A percentile compares a stretch with the other conserved stretches of the same genome.
phyloP scores from a whole-genome alignment of 1,140 invertebrate species.

The Drosophila cardini region DNA sequence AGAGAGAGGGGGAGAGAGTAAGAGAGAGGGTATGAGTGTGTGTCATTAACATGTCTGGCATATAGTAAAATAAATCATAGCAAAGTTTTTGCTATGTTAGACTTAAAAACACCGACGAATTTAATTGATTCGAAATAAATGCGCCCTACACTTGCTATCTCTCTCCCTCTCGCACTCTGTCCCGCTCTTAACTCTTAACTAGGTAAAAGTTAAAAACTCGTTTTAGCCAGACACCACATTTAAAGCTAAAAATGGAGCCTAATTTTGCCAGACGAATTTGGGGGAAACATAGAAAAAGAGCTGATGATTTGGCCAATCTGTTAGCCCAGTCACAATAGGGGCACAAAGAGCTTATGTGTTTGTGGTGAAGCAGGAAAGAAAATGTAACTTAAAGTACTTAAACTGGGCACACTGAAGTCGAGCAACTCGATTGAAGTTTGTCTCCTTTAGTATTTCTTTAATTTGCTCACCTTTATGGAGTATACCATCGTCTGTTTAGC shows the following conservation, averaged over 20 bases:
- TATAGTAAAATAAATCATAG: conserved; percentile 28
- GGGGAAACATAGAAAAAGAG: conserved; percentile 1
- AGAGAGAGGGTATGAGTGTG: not conserved
- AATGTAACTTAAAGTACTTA: too few species aligned
- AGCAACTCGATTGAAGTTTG: too few species aligned
- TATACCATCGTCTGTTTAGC: conserved; percentile 57
- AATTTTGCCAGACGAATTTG: conserved; percentile 1
- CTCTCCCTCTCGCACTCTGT: not conserved
- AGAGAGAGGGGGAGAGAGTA: not conserved
- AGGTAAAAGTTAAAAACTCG: conserved; percentile 41
- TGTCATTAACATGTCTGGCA: conserved; percentile 24
- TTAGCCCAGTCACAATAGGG: not conserved
- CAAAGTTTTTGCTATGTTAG: not conserved
- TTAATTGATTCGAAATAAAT: not conserved
- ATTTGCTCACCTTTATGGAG: conserved; percentile 68
- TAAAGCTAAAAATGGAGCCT: conserved; percentile 21
- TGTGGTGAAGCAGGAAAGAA: too few species aligned
- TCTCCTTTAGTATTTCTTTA: too few species aligned
- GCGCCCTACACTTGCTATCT: not conserved
- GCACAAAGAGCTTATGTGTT: too few species aligned
- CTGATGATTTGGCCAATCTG: not conserved
- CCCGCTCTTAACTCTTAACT: not conserved
- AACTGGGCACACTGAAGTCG: too few species aligned
- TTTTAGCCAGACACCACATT: conserved; percentile 25
- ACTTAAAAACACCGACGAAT: conserved; percentile 5